phyloP scores from a whole-genome alignment of 1,140 invertebrate genomes.

The Episyrphus balteatus region DNA sequence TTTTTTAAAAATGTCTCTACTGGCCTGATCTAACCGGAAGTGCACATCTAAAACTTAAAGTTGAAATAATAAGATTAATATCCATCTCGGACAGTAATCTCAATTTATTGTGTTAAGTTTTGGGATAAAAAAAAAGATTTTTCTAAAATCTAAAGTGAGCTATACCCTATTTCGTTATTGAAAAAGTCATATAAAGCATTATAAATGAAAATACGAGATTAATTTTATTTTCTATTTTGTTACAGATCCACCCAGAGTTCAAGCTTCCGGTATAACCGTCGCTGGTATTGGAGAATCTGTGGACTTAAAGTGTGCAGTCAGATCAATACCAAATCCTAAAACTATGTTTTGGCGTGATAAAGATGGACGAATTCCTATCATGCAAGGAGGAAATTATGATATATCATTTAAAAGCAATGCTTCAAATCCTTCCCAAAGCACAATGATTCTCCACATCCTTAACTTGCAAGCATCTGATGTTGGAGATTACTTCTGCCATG shows the following conservation, averaged over 20 bases:
- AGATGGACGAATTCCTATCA: slow-evolving; percentile 54
- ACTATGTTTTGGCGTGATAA: slow-evolving; percentile 68
- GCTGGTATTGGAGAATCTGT: slow-evolving; percentile 59
- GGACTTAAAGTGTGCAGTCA: slow-evolving; percentile 60
- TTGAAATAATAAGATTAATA: too few species aligned
- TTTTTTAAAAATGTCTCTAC: too few species aligned
- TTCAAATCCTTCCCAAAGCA: slow-evolving; percentile 45
- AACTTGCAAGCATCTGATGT: slow-evolving; percentile 56
- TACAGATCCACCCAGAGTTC: slow-evolving; percentile 60
- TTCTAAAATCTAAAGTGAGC: too few species aligned
- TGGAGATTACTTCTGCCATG: slow-evolving; percentile 70
- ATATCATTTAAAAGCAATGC: slow-evolving; percentile 40
- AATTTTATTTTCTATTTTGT: neutral
- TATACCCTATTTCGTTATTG: too few species aligned
- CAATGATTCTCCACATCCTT: slow-evolving; percentile 60
- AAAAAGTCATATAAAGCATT: too few species aligned
- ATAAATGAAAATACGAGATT: too few species aligned
- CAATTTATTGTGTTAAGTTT: too few species aligned
- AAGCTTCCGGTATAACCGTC: slow-evolving; percentile 61
- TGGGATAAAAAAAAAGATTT: too few species aligned
- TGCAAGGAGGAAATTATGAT: slow-evolving; percentile 61
- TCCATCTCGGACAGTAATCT: too few species aligned
- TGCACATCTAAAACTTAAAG: too few species aligned
- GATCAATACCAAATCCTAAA: slow-evolving; percentile 63
- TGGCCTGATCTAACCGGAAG: too few species aligned